Percentiles rank a stretch among this genome's conserved stretches.
These are phyloP conservation scores for Tromatobia lineatoria DNA, from an alignment of 2,888 invertebrate genomes.

Conservation along the genomic window DNA sequence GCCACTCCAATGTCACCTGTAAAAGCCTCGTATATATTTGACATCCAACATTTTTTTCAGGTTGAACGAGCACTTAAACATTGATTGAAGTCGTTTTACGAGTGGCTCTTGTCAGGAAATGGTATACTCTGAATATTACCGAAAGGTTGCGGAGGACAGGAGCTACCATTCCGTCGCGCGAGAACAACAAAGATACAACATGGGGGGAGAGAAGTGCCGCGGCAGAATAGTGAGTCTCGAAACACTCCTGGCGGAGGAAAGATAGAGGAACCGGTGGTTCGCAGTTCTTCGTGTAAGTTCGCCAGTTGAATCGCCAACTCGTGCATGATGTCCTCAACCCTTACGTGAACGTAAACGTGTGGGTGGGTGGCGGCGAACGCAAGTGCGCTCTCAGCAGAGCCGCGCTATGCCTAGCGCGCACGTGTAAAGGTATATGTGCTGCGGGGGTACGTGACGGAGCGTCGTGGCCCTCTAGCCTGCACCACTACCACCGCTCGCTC, in stretches of 20 bases:
- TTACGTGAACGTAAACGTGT: constrained; percentile 42
- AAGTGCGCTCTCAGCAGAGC: constrained; percentile 35
- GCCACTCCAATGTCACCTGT: neutral
- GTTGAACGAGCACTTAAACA: constrained; percentile 71
- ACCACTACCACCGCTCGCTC: constrained; percentile 31
- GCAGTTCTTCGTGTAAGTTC: constrained; percentile 74
- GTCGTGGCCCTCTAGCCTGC: constrained; percentile 58
- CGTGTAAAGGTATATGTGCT: constrained; percentile 55
- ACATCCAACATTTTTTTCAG: constrained; percentile 10
- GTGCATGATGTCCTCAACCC: constrained; percentile 69
- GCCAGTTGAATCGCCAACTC: constrained; percentile 72
- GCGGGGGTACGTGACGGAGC: constrained; percentile 65
- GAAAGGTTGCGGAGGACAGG: constrained; percentile 32
- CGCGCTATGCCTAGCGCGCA: constrained; percentile 63
- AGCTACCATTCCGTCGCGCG: constrained; percentile 39
- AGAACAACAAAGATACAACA: constrained; percentile 46
- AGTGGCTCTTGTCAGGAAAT: constrained; percentile 60
- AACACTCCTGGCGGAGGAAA: constrained; percentile 45
- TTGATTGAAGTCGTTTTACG: constrained; percentile 76
- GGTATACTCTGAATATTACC: constrained; percentile 44
- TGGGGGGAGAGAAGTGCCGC: constrained; percentile 6
- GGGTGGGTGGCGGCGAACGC: constrained; percentile 16
- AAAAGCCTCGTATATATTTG: constrained; percentile 33
- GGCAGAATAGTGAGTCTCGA: constrained; percentile 13
- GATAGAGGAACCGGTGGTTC: constrained; percentile 74